phyloP scores from a whole-genome alignment of 1,140 invertebrate genomes.

The Drosophila kikkawai region DNA sequence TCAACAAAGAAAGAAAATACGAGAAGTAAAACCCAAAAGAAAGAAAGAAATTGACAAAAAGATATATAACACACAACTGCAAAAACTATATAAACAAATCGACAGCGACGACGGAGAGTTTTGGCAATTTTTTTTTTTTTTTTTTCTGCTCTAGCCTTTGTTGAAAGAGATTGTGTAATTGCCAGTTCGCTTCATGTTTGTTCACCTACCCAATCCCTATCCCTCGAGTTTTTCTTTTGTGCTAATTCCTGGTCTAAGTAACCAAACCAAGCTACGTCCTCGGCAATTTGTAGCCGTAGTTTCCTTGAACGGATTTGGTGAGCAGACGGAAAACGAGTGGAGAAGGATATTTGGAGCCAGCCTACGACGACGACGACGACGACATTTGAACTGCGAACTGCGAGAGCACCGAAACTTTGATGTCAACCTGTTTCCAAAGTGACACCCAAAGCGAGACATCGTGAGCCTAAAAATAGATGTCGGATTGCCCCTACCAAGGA shows the following conservation, averaged over 20 bases:
- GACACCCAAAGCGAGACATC: constrained; percentile 53
- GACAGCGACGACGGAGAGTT: constrained; percentile 43
- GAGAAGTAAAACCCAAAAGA: background rate
- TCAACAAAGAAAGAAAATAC: constrained; percentile 25
- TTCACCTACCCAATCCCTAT: constrained; percentile 25
- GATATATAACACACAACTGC: constrained; percentile 46
- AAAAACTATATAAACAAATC: constrained; percentile 62
- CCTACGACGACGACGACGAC: constrained; percentile 10
- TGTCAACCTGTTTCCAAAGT: constrained; percentile 73
- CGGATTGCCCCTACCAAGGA: background rate
- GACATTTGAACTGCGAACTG: constrained; percentile 65
- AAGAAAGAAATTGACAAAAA: constrained; percentile 43
- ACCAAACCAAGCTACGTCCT: constrained; percentile 43
- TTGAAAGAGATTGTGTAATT: constrained; percentile 58
- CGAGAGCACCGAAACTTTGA: constrained; percentile 50
- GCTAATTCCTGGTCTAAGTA: constrained; percentile 49
- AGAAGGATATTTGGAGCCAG: constrained; percentile 8
- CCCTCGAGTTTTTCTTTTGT: constrained; percentile 21
- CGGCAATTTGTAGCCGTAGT: constrained; percentile 35
- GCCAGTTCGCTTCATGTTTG: constrained; percentile 63
- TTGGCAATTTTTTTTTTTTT: constrained; percentile 57
- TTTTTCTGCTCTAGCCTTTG: constrained; percentile 7
- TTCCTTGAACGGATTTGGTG: constrained; percentile 30
- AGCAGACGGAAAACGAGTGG: constrained; percentile 7
- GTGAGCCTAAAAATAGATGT: constrained; percentile 30